Conservation (phyloP, 1,140 invertebrate species). For the Ceratoteleas bidentatus region DNA sequence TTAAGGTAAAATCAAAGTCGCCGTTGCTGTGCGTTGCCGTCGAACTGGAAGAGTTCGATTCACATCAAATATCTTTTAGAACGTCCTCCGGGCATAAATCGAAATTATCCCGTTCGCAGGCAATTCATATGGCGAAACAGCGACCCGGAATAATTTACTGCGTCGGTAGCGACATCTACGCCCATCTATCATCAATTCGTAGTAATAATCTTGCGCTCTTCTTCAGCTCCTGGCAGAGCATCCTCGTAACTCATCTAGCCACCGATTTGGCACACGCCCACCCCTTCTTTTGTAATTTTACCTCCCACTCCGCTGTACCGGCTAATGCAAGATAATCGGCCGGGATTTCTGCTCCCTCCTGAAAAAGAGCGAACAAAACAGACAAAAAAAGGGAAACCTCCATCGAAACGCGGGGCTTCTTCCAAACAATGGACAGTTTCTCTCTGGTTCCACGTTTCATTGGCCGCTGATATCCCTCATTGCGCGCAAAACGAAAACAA, state of each 20-base stretch:
- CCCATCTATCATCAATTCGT: slow-evolving; percentile 64
- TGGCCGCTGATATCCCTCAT: slow-evolving; percentile 19
- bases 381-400: slow-evolving; percentile 14
- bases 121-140: slow-evolving; percentile 55
- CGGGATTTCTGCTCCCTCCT: slow-evolving; percentile 38
- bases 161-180: slow-evolving; percentile 49
- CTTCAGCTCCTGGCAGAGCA: slow-evolving; percentile 48
- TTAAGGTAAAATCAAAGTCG: slow-evolving; percentile 31
- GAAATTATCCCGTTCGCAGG: slow-evolving; percentile 52
- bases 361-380: slow-evolving; percentile 33
- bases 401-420: slow-evolving; percentile 18
- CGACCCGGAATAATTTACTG: slow-evolving; percentile 56
- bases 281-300: slow-evolving; percentile 58
- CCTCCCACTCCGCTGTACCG: slow-evolving; percentile 30
- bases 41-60: slow-evolving; percentile 42
- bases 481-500: slow-evolving; percentile 8
- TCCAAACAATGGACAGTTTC: slow-evolving; percentile 29
- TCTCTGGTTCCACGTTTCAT: slow-evolving; percentile 41
- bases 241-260: slow-evolving; percentile 59
- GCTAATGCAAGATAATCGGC: slow-evolving; percentile 69
- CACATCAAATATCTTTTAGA: slow-evolving; percentile 41
- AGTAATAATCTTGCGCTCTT: slow-evolving; percentile 65
- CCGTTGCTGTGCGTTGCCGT: slow-evolving; percentile 2
- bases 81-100: slow-evolving; percentile 46
- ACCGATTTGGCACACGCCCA: slow-evolving; percentile 60